Percentiles rank a stretch among this genome's conserved stretches.
phyloP scores from a whole-genome alignment of 2,888 invertebrate species.

The Sminthurinus aureus region DNA sequence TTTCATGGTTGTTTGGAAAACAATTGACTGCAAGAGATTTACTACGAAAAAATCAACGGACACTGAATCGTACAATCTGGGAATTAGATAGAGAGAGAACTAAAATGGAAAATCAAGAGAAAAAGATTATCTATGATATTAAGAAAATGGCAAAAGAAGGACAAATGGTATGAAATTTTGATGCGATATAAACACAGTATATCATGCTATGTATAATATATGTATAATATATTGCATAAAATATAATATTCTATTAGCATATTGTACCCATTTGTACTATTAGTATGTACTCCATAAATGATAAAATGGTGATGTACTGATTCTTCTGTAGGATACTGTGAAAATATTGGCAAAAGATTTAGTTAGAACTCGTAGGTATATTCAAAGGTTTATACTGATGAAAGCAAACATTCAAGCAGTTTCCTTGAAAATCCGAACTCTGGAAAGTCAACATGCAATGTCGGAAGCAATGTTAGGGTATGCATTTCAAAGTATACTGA shows the following conservation, averaged over 20 bases:
- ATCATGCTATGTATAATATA: not conserved
- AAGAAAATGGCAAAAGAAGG: slow-evolving; percentile 71
- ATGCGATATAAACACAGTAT: not conserved
- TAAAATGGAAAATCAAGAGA: slow-evolving; percentile 69
- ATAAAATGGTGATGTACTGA: slow-evolving; percentile 12
- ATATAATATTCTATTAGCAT: slow-evolving; percentile 5
- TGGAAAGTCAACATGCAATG: slow-evolving; percentile 70
- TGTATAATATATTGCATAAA: not conserved
- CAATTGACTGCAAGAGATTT: slow-evolving; percentile 70
- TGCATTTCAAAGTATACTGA: too few relatives aligned
- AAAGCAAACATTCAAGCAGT: slow-evolving; percentile 70
- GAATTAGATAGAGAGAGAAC: slow-evolving; percentile 67
- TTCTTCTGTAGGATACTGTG: slow-evolving; percentile 67
- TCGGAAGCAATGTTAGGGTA: slow-evolving; percentile 70
- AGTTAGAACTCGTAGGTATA: slow-evolving; percentile 69
- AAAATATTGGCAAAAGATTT: slow-evolving; percentile 72
- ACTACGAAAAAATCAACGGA: slow-evolving; percentile 69
- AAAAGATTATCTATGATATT: slow-evolving; percentile 70
- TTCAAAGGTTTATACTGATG: slow-evolving; percentile 72
- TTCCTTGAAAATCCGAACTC: slow-evolving; percentile 69
- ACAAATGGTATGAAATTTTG: slow-evolving; percentile 70
- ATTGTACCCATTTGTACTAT: not conserved
- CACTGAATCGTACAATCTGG: slow-evolving; percentile 69
- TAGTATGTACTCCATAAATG: too few relatives aligned
- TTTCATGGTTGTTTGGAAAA: slow-evolving; percentile 66